These are phyloP conservation scores for Alosa sapidissima DNA, from an alignment of 2,797 vertebrate species.

Conservation along the genomic window DNA sequence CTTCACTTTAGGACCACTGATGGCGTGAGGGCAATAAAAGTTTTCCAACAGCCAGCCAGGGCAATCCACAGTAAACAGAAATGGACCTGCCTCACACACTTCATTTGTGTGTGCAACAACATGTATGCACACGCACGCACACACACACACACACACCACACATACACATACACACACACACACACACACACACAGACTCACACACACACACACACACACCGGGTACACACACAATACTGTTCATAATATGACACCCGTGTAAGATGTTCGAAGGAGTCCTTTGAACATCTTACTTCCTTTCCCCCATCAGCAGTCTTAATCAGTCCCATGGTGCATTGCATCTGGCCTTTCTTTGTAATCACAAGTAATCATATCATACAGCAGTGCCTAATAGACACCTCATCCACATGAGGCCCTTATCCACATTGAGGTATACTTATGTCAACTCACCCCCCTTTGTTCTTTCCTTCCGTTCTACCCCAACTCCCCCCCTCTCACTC, in stretches of 20 bases:
- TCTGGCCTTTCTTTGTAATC: neutral
- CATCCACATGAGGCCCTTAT: neutral
- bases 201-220: slow-evolving; percentile 16
- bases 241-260: neutral
- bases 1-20: neutral
- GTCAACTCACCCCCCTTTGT: neutral
- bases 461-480: neutral
- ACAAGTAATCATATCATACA: neutral
- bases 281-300: no score
- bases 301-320: neutral
- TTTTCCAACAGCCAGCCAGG: neutral
- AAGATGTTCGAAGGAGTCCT: neutral
- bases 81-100: neutral
- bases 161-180: slow-evolving; percentile 28
- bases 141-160: slow-evolving; percentile 27
- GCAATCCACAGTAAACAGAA: neutral
- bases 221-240: neutral
- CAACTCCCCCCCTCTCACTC: neutral
- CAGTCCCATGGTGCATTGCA: neutral
- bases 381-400: neutral
- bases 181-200: slow-evolving; percentile 23
- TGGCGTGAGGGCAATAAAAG: neutral
- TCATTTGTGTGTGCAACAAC: neutral
- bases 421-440: neutral
- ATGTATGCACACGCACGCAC: neutral